Base-by-base conservation (phyloP, 2,888 invertebrate genomes). In the Tenthredo notha region DNA sequence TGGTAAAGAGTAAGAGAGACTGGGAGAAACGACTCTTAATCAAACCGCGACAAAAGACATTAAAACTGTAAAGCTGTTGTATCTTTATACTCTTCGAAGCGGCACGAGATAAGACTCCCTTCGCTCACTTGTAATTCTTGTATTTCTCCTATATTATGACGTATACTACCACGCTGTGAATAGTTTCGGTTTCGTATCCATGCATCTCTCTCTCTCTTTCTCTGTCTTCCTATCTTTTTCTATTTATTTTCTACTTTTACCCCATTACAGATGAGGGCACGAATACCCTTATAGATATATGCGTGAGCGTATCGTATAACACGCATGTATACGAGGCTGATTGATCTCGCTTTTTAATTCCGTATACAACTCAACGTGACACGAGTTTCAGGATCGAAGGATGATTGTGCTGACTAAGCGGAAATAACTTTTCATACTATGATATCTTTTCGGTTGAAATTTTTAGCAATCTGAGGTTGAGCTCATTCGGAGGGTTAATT, bases 21-120 rank as follows among this genome's bases (percentile, higher is more conserved):
- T 43, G 21, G 65, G 67, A 83, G 83, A 83, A 67, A 83, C 65
- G 89, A 87, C 89, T 90, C 90, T 92, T 92, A 93, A 93, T 93
- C 93, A 92, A 92, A 93, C 91, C 90, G 89, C 90, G 85, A 85
- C 83, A 85, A 85, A 85, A 85, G 85, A 84, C 85, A 85, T 85
- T 85, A 85, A 85, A 85, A 85, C 84, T 82, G 84, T 85, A 83
- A 85, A 84, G 84, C 85, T 85, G 65, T 83, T 83, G 83, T 83
- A 83, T 83, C 83, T 67, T 83, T 83, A 83, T 83, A 83, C 67
- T 65, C 83, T 67, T 67, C 67, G 67, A 25, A 83, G 83, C 83
- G 67, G 70, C 83, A 29, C 40, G 67, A 67, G 83, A 83, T 83
- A 83, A 83, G 83, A 83, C 83, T 67, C 83, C 83, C 83, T 67